Evolutionary conservation across 2,113 vertebrate genomes (phyloP).

Genomic region (Eira barbara): DNA sequence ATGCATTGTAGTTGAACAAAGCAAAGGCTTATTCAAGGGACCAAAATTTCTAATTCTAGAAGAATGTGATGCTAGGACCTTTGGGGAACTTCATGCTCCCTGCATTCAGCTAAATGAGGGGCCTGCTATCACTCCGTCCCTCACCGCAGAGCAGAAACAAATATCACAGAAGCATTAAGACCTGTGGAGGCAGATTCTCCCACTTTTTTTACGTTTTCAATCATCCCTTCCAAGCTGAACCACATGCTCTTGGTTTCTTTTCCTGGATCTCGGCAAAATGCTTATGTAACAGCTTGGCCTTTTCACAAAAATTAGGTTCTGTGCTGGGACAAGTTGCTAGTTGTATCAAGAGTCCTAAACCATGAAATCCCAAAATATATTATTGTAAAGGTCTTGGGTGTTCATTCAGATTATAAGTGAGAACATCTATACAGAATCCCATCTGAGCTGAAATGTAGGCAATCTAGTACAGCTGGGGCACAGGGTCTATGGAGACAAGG

Average conservation of each 20-base stretch:
- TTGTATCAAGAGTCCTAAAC: conserved; percentile 32
- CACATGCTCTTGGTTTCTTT: conserved; percentile 36
- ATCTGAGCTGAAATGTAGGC: neutral
- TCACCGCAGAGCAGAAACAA: neutral
- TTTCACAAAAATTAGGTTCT: conserved; percentile 66
- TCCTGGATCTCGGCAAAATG: conserved; percentile 14
- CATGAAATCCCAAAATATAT: conserved; percentile 35
- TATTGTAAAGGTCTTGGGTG: conserved; percentile 51
- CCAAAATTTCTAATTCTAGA: neutral
- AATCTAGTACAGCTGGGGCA: neutral
- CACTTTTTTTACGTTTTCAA: neutral
- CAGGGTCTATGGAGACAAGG: neutral
- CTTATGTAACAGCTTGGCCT: conserved; percentile 62
- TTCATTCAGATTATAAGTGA: conserved; percentile 30
- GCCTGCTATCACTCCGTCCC: neutral
- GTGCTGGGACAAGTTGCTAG: conserved; percentile 45
- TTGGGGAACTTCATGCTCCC: neutral
- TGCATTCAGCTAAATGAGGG: neutral
- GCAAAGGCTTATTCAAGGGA: neutral
- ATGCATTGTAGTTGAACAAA: neutral
- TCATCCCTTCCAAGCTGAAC: neutral
- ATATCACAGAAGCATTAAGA: neutral
- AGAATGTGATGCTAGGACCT: neutral
- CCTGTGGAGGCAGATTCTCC: neutral
- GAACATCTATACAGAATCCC: conserved; percentile 33